Conservation (phyloP, 2,797 vertebrate genomes). For the Hirundo rustica region DNA sequence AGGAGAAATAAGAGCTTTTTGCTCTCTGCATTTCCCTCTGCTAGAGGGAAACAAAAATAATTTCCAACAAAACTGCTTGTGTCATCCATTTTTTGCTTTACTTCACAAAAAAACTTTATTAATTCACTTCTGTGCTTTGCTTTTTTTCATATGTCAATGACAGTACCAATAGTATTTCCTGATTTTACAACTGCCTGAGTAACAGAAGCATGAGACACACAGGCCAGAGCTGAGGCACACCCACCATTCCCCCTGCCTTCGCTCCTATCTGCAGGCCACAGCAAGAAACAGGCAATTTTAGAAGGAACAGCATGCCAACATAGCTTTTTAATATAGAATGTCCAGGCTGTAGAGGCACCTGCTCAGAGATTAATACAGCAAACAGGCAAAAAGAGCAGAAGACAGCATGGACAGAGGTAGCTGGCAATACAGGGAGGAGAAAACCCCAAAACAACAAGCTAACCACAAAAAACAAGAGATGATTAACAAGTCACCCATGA, state of each 20-base stretch:
- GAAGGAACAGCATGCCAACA: neutral
- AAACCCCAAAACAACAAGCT: neutral
- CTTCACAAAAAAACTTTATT: neutral
- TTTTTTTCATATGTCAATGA: neutral
- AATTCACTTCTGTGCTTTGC: neutral
- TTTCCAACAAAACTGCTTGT: neutral
- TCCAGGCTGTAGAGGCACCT: neutral
- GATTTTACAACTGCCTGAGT: neutral
- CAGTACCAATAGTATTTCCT: neutral
- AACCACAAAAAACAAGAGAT: neutral
- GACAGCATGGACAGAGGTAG: accelerated
- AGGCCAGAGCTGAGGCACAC: neutral
- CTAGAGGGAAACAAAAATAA: neutral
- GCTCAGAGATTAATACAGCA: neutral
- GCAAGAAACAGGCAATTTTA: neutral
- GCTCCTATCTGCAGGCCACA: neutral
- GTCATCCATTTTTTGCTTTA: neutral
- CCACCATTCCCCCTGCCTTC: neutral
- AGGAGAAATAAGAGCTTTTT: neutral
- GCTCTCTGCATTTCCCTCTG: neutral
- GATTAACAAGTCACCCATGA: neutral
- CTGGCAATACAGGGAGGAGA: neutral
- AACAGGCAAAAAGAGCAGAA: neutral
- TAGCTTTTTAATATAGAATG: neutral
- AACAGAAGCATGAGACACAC: neutral